These are phyloP conservation scores for Nebria salina DNA, from an alignment of 2,888 invertebrate genomes.

Conservation along the genomic window DNA sequence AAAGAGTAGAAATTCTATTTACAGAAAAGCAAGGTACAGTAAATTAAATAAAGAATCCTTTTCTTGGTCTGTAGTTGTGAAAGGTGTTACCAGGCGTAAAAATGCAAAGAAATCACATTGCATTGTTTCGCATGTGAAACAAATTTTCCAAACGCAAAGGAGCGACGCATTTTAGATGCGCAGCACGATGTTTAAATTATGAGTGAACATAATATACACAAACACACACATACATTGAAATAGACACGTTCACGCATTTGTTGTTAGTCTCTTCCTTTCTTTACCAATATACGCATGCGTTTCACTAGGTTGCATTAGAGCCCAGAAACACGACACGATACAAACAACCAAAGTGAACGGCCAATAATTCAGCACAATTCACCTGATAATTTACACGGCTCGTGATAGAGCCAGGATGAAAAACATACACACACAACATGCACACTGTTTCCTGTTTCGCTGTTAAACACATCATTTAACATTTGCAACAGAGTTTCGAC, in stretches of 20 bases:
- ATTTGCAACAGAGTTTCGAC: background rate
- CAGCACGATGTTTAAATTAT: slow-evolving; percentile 1
- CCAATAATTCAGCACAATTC: slow-evolving; percentile 20
- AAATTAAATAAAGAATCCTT: background rate
- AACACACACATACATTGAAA: background rate
- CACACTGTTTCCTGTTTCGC: background rate
- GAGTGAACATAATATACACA: background rate
- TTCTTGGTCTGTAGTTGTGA: background rate
- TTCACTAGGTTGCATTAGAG: background rate
- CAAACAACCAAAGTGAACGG: slow-evolving; percentile 21
- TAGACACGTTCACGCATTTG: background rate
- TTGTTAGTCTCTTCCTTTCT: background rate
- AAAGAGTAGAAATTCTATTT: background rate
- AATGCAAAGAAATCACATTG: background rate
- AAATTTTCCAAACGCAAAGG: background rate
- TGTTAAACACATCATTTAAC: background rate
- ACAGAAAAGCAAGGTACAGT: background rate
- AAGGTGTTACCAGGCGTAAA: background rate
- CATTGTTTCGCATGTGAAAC: slow-evolving; percentile 1
- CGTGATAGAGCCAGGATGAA: background rate
- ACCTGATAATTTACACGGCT: slow-evolving; percentile 10
- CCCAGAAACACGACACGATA: slow-evolving; percentile 2
- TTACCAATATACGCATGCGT: background rate
- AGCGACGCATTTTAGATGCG: background rate
- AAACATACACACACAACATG: background rate